Evolutionary conservation across 2,797 vertebrate genomes (phyloP).

Genomic region (Ciconia nigra): DNA sequence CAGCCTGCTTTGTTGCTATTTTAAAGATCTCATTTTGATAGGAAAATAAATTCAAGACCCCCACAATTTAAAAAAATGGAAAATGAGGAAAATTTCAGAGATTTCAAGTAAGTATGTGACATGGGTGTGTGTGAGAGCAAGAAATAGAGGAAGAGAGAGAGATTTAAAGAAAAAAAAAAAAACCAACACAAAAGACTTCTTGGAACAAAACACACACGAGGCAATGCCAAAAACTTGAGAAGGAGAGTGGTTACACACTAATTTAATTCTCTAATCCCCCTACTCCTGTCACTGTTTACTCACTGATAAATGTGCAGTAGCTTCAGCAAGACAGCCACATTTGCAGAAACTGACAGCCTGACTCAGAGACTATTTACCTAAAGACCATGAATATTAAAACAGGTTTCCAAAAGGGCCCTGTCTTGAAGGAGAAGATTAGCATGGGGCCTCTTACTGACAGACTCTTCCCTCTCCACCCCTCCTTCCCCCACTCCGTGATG

Average conservation of each 20-base stretch:
- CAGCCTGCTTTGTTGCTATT: background rate
- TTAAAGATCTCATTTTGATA: background rate
- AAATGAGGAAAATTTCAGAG: background rate
- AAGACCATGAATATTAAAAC: conserved; percentile 76
- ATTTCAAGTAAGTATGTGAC: background rate
- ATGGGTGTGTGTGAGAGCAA: background rate
- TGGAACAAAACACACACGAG: conserved; percentile 57
- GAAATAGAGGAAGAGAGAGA: background rate
- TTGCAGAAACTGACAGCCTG: conserved; percentile 69
- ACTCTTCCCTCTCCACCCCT: conserved; percentile 44
- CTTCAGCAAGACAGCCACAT: conserved; percentile 69
- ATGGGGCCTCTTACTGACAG: conserved; percentile 59
- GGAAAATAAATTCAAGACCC: background rate
- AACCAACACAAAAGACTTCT: background rate
- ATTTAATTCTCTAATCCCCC: conserved; percentile 76
- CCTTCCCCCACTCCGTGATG: conserved; percentile 19
- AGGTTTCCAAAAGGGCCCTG: conserved; percentile 60
- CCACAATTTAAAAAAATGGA: background rate
- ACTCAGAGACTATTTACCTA: conserved; percentile 74
- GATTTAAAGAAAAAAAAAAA: background rate
- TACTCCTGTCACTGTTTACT: conserved; percentile 73
- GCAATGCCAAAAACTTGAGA: conserved; percentile 70
- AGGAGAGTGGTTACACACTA: conserved; percentile 69
- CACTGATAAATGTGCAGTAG: conserved; percentile 74
- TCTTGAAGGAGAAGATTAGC: conserved; percentile 71